Percentiles rank a stretch among this genome's conserved stretches.
Evolutionary conservation across 1,140 invertebrate species (phyloP).

Genomic region (Dreissena rostriformis): DNA sequence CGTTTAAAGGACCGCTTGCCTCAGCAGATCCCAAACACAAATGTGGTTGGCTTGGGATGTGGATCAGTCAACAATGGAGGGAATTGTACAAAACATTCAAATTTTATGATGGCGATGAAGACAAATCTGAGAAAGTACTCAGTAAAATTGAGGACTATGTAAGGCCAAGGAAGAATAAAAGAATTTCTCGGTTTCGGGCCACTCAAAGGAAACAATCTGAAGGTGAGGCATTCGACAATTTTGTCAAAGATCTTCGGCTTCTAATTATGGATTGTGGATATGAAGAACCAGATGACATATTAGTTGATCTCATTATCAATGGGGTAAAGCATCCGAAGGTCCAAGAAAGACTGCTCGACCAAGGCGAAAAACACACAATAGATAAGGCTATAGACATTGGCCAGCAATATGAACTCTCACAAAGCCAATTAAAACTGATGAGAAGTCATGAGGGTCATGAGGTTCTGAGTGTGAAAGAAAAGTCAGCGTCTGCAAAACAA

Average conservation of each 20-base stretch:
- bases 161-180: constrained; percentile 30
- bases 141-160: constrained; percentile 47
- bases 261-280: constrained; percentile 31
- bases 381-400: constrained; percentile 22
- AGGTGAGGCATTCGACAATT: background rate
- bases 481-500: background rate
- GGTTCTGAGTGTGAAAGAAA: constrained; percentile 3
- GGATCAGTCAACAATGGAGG: constrained; percentile 48
- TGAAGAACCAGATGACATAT: constrained; percentile 3
- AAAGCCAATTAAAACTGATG: constrained; percentile 27
- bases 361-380: background rate
- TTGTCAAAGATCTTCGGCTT: constrained; percentile 11
- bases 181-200: background rate
- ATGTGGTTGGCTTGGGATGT: constrained; percentile 46
- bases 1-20: constrained; percentile 42
- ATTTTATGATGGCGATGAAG: constrained; percentile 36
- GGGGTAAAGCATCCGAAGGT: constrained; percentile 22
- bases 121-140: constrained; percentile 46
- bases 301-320: constrained; percentile 28
- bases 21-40: constrained; percentile 30
- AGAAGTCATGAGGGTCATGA: background rate
- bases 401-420: constrained; percentile 15
- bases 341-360: constrained; percentile 16
- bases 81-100: constrained; percentile 57
- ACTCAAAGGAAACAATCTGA: background rate